Evolutionary conservation across 1,140 invertebrate species (phyloP).

Genomic region (Hyphantria cunea): DNA sequence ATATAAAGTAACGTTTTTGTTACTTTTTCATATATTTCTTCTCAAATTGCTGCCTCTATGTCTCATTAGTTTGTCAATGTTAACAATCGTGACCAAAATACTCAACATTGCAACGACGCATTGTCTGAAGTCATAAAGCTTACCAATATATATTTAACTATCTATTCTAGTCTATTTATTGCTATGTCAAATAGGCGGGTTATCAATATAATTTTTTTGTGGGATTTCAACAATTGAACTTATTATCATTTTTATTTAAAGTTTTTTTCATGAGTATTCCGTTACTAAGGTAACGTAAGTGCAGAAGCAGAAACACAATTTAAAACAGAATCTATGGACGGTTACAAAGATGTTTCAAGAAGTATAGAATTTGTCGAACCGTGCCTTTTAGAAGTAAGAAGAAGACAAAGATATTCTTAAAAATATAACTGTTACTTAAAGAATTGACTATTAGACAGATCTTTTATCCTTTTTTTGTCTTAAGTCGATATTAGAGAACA

Average conservation of each 20-base stretch:
- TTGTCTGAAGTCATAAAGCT: constrained; percentile 65
- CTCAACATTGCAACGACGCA: constrained; percentile 47
- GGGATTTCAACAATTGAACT: constrained; percentile 66
- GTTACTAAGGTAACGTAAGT: constrained; percentile 7
- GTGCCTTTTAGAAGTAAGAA: constrained; percentile 33
- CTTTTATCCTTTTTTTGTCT: constrained; percentile 3
- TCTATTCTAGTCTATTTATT: constrained; percentile 78
- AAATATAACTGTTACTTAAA: constrained; percentile 6
- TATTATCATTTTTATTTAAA: constrained; percentile 28
- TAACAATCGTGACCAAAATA: too few relatives aligned
- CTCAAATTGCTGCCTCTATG: too few relatives aligned
- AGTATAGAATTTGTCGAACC: constrained; percentile 40
- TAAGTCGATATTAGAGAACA: constrained; percentile 12
- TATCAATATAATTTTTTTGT: constrained; percentile 65
- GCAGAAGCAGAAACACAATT: constrained; percentile 15
- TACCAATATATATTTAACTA: constrained; percentile 70
- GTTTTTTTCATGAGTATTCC: constrained; percentile 5
- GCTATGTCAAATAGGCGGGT: constrained; percentile 80
- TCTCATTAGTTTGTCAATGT: too few relatives aligned
- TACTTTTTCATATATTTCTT: too few relatives aligned
- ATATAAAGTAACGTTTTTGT: too few relatives aligned
- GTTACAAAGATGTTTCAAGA: constrained; percentile 52
- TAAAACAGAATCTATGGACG: constrained; percentile 57
- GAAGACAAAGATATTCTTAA: too few relatives aligned
- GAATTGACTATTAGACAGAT: constrained; percentile 19